Percentiles rank a stretch among this genome's conserved stretches.
Conservation (phyloP, 1,140 invertebrate genomes). For the Drosophila kepulauana region DNA sequence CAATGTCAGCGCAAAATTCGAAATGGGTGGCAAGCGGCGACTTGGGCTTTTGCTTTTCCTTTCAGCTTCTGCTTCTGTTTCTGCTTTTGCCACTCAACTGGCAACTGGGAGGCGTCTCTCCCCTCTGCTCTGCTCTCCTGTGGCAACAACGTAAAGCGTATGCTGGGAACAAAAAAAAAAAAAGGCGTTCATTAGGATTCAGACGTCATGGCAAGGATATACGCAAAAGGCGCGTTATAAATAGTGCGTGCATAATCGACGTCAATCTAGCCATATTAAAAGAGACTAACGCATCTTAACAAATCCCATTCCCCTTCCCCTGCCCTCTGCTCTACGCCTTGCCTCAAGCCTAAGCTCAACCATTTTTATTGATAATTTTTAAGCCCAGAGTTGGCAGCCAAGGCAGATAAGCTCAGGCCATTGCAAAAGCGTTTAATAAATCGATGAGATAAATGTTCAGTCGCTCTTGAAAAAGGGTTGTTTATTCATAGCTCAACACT, state of each 20-base stretch:
- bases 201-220: conserved; percentile 73
- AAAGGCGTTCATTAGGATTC: conserved; percentile 74
- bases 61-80: too few relatives aligned
- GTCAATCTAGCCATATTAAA: conserved; percentile 80
- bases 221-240: conserved; percentile 72
- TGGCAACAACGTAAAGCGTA: conserved; percentile 65
- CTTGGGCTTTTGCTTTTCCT: background rate
- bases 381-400: conserved; percentile 9
- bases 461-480: conserved; percentile 1
- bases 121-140: background rate
- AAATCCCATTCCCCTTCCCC: conserved; percentile 11
- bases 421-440: conserved; percentile 19
- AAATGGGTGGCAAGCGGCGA: conserved; percentile 45
- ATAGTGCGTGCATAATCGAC: conserved; percentile 83
- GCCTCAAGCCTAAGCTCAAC: conserved; percentile 9
- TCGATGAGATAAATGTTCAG: conserved; percentile 8
- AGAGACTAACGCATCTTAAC: conserved; percentile 69
- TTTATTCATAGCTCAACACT: background rate
- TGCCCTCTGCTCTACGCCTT: background rate
- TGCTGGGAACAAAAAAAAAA: conserved; percentile 47
- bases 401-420: background rate
- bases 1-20: conserved; percentile 82
- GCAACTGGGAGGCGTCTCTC: background rate
- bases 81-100: background rate
- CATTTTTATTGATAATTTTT: conserved; percentile 34